Conservation (phyloP, 2,888 invertebrate species). For the Watsonalla binaria region DNA sequence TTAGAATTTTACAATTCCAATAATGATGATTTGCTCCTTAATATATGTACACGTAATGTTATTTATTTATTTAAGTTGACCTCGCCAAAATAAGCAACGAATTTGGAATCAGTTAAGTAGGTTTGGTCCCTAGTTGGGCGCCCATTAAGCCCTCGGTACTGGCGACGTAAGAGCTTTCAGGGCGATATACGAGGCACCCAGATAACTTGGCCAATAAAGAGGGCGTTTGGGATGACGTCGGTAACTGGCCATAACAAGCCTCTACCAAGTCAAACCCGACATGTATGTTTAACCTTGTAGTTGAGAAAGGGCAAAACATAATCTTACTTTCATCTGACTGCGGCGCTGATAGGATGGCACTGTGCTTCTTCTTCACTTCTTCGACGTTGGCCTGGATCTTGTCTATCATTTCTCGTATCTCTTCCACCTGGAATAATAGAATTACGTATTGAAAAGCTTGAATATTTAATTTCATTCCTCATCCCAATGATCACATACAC, state of each 20-base stretch:
- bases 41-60: too few species aligned
- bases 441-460: background rate
- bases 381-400: conserved; percentile 99
- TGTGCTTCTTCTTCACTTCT: conserved; percentile 99
- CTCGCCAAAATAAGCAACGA: background rate
- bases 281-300: background rate
- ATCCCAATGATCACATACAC: too few species aligned
- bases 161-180: background rate
- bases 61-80: background rate
- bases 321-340: conserved; percentile 98
- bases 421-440: conserved; percentile 89
- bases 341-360: conserved; percentile 98
- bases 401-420: conserved; percentile 99
- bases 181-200: background rate
- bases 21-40: too few species aligned
- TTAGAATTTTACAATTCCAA: too few species aligned
- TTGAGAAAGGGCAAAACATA: background rate
- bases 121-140: background rate
- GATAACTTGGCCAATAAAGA: background rate
- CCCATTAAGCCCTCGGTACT: background rate
- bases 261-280: background rate
- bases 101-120: background rate
- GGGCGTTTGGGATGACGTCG: background rate
- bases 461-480: too few species aligned
- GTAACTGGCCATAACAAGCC: background rate